Percentiles rank a stretch among this genome's conserved stretches.
These are phyloP conservation scores for Ictalurus punctatus DNA, from an alignment of 2,113 vertebrate species.

Conservation along the genomic window DNA sequence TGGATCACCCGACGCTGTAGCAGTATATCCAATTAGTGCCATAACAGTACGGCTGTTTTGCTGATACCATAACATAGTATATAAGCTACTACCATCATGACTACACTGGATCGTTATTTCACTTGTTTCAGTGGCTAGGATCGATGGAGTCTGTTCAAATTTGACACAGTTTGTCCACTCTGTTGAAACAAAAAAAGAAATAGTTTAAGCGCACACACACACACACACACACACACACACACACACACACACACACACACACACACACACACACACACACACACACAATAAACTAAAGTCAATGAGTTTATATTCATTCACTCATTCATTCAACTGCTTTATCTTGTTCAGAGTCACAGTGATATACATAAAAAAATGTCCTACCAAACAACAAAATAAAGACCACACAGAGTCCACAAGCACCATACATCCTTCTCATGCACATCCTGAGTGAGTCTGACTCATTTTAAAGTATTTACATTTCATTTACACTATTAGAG, in stretches of 20 bases:
- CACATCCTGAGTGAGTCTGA: too few species aligned
- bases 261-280: too few species aligned
- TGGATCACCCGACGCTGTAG: not conserved
- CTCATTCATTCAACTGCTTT: not conserved
- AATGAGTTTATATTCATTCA: not conserved
- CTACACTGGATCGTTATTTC: constrained; percentile 20
- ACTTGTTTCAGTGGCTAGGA: not conserved
- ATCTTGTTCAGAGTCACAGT: not conserved
- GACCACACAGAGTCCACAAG: too few species aligned
- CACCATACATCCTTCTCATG: too few species aligned
- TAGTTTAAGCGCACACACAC: too few species aligned
- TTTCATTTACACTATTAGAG: too few species aligned
- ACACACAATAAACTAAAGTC: not conserved
- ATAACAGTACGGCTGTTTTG: not conserved
- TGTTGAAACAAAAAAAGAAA: not conserved
- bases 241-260: not conserved
- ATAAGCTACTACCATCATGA: constrained; percentile 34
- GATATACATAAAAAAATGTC: not conserved
- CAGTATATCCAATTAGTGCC: constrained; percentile 26
- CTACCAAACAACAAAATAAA: too few species aligned
- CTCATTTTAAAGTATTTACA: too few species aligned
- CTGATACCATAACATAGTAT: constrained; percentile 52
- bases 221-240: not conserved
- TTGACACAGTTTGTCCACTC: constrained; percentile 25
- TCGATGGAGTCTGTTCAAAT: constrained; percentile 23